Evolutionary conservation across 2,888 invertebrate species (phyloP).

Genomic region (Pollenia griseotomentosa): DNA sequence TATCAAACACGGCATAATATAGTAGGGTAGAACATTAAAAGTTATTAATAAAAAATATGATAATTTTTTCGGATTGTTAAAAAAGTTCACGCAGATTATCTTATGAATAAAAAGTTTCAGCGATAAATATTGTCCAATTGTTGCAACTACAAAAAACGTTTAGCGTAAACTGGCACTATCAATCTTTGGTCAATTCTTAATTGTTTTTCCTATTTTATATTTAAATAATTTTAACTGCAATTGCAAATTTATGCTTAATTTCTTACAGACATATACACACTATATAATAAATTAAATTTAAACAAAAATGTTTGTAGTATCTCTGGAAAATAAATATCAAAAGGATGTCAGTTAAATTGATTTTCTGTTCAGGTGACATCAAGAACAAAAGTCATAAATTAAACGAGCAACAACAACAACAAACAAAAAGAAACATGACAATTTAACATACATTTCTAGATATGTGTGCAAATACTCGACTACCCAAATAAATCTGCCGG

Average conservation of each 20-base stretch:
- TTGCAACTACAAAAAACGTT: too few species aligned
- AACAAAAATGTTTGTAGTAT: background rate
- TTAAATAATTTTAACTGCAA: background rate
- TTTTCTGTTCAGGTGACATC: conserved; percentile 63
- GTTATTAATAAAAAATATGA: too few species aligned
- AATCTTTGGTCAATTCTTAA: background rate
- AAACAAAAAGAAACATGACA: conserved; percentile 24
- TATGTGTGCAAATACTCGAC: background rate
- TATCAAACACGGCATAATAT: too few species aligned
- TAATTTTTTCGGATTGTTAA: too few species aligned
- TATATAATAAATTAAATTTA: conserved; percentile 1
- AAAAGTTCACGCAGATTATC: too few species aligned
- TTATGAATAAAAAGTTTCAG: too few species aligned
- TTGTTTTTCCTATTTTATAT: background rate
- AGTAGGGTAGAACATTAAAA: too few species aligned
- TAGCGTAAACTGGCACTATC: too few species aligned
- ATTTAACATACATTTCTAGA: conserved; percentile 13
- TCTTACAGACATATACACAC: background rate
- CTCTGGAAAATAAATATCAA: conserved; percentile 46
- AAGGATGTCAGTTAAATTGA: conserved; percentile 68
- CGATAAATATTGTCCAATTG: too few species aligned
- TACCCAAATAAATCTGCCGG: too few species aligned
- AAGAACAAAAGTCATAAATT: conserved; percentile 64
- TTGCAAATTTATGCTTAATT: conserved; percentile 13
- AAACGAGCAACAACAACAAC: conserved; percentile 14